These are phyloP conservation scores for Coturnix japonica DNA, from an alignment of 2,113 vertebrate species.

Conservation along the genomic window DNA sequence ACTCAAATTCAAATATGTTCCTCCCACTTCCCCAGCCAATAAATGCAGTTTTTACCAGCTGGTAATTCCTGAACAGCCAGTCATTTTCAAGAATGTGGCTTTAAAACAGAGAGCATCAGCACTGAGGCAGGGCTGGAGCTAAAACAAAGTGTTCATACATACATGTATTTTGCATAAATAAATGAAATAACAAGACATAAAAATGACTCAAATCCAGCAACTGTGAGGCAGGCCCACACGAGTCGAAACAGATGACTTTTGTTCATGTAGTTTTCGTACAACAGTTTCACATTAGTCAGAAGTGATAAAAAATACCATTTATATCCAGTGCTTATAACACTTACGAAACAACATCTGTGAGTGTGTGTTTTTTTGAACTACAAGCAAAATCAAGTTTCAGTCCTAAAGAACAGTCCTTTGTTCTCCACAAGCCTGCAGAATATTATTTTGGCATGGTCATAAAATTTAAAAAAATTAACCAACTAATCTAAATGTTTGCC, in stretches of 20 bases:
- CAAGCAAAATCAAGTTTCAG: conserved; percentile 98
- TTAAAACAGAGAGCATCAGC: conserved; percentile 79
- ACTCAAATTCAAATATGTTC: conserved; percentile 88
- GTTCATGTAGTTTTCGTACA: conserved; percentile 92
- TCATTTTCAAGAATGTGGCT: conserved; percentile 80
- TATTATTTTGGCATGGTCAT: conserved; percentile 92
- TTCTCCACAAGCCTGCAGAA: conserved; percentile 90
- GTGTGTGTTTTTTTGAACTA: conserved; percentile 85
- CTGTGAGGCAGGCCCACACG: conserved; percentile 91
- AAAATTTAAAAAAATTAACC: conserved; percentile 86
- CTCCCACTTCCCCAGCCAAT: conserved; percentile 79
- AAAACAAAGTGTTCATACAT: conserved; percentile 95
- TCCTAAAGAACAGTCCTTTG: conserved; percentile 92
- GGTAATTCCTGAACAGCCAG: conserved; percentile 83
- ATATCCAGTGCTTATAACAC: conserved; percentile 99
- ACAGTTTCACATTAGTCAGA: conserved; percentile 99
- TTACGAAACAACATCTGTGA: conserved; percentile 94
- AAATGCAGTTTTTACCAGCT: conserved; percentile 81
- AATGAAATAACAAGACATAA: conserved; percentile 95
- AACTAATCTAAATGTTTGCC: conserved; percentile 86
- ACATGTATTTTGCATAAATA: conserved; percentile 99
- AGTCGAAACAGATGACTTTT: conserved; percentile 94
- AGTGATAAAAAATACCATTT: conserved; percentile 99
- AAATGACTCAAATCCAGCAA: conserved; percentile 93
- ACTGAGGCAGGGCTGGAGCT: conserved; percentile 88